These are phyloP conservation scores for Drosophila pseudoananassae DNA, from an alignment of 1,140 invertebrate genomes.

Conservation along the genomic window DNA sequence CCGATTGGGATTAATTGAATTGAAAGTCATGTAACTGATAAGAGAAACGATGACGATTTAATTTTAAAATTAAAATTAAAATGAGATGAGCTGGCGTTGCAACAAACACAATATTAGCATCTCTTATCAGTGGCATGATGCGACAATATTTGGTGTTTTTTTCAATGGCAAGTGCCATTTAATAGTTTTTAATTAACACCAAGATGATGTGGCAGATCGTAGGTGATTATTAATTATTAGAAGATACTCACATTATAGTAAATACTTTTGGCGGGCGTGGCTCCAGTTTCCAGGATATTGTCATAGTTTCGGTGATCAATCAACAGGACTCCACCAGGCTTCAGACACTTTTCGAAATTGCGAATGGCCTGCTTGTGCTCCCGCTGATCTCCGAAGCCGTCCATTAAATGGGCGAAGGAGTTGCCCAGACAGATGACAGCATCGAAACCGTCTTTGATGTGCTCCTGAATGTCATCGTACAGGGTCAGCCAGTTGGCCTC, in stretches of 20 bases:
- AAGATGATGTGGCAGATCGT: slow-evolving; percentile 8
- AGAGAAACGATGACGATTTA: slow-evolving; percentile 13
- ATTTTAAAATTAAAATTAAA: slow-evolving; percentile 2
- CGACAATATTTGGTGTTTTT: slow-evolving; percentile 23
- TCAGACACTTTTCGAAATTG: slow-evolving; percentile 92
- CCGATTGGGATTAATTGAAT: slow-evolving; percentile 23
- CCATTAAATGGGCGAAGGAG: slow-evolving; percentile 94
- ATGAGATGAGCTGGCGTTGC: slow-evolving; percentile 8
- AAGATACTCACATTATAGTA: slow-evolving; percentile 92
- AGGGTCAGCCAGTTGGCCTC: slow-evolving; percentile 92
- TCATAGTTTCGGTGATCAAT: slow-evolving; percentile 96
- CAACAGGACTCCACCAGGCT: slow-evolving; percentile 92
- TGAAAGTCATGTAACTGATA: slow-evolving; percentile 13
- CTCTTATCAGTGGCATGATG: slow-evolving; percentile 54
- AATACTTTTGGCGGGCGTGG: slow-evolving; percentile 91
- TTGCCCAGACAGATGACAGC: slow-evolving; percentile 95
- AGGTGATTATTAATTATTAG: not conserved
- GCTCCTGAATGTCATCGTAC: slow-evolving; percentile 88
- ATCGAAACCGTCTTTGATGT: slow-evolving; percentile 89
- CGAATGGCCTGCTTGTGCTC: slow-evolving; percentile 90
- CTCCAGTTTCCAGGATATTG: slow-evolving; percentile 89
- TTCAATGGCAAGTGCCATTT: slow-evolving; percentile 42
- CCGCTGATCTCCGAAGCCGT: slow-evolving; percentile 90
- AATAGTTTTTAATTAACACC: slow-evolving; percentile 62
- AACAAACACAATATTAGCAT: slow-evolving; percentile 27